Evolutionary conservation across 1,140 invertebrate genomes (phyloP).

Genomic region (Bacillus rossius): DNA sequence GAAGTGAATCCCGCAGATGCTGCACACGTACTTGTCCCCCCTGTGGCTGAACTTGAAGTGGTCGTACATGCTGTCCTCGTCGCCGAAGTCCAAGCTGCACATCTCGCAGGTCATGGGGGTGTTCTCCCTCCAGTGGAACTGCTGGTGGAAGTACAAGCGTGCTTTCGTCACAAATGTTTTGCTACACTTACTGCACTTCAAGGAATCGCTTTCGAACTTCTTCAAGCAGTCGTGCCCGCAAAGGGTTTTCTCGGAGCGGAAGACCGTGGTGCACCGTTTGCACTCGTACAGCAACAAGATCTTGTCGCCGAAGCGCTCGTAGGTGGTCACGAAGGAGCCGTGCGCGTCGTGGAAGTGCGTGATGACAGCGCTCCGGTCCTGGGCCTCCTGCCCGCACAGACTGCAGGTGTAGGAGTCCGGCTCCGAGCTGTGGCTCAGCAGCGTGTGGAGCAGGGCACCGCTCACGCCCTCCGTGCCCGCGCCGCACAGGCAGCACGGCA

Average conservation of each 20-base stretch:
- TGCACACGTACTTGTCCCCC: conserved; percentile 43
- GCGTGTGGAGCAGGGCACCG: neutral
- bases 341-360: neutral
- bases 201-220: neutral
- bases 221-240: neutral
- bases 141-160: conserved; percentile 42
- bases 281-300: neutral
- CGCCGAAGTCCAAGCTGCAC: conserved; percentile 28
- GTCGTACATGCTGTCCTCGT: conserved; percentile 34
- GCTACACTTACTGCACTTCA: conserved; percentile 38
- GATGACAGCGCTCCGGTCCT: neutral
- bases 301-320: neutral
- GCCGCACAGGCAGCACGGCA: neutral
- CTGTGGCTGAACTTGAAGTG: conserved; percentile 26
- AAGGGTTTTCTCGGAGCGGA: conserved; percentile 2
- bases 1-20: conserved; percentile 41
- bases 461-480: neutral
- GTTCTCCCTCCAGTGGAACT: conserved; percentile 22
- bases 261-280: conserved; percentile 6
- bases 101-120: conserved; percentile 3
- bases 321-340: neutral
- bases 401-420: neutral
- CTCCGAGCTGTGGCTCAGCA: neutral
- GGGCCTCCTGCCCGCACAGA: neutral
- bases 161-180: conserved; percentile 43